Conservation (phyloP, 2,888 invertebrate genomes). For the Zootermopsis nevadensis region DNA sequence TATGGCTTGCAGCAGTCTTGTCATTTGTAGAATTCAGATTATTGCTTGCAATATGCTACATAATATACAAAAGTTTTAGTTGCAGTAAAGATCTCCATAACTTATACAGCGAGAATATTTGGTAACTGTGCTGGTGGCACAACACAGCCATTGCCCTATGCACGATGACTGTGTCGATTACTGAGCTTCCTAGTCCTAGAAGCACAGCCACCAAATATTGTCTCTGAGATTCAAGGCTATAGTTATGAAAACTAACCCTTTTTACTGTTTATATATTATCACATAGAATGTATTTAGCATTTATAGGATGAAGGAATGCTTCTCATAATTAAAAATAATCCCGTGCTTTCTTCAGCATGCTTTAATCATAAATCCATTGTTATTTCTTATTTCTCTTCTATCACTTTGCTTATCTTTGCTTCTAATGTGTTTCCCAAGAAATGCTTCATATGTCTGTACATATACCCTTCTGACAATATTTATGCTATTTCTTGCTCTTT, state of each 20-base stretch:
- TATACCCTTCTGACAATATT: not conserved
- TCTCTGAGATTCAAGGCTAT: not conserved
- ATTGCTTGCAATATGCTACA: no score
- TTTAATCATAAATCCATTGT: no score
- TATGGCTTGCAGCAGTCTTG: no score
- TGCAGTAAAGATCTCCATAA: not conserved
- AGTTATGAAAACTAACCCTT: not conserved
- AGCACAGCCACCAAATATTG: no score
- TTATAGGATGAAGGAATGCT: not conserved
- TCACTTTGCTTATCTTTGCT: conserved; percentile 16
- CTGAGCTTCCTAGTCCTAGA: no score
- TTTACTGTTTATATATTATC: not conserved
- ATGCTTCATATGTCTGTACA: conserved; percentile 8
- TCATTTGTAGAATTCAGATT: no score
- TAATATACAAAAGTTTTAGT: no score
- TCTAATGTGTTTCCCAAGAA: not conserved
- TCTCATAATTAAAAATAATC: not conserved
- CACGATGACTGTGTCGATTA: no score
- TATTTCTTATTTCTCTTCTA: not conserved
- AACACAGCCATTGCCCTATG: no score
- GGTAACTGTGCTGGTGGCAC: no score
- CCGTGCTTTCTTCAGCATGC: not conserved
- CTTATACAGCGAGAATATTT: no score
- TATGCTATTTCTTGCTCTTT: not conserved
- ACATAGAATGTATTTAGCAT: no score